Evolutionary conservation across 2,888 invertebrate genomes (phyloP), one percentile per base, ranked within the genome.

Genomic region (Tipula vernalis): DNA sequence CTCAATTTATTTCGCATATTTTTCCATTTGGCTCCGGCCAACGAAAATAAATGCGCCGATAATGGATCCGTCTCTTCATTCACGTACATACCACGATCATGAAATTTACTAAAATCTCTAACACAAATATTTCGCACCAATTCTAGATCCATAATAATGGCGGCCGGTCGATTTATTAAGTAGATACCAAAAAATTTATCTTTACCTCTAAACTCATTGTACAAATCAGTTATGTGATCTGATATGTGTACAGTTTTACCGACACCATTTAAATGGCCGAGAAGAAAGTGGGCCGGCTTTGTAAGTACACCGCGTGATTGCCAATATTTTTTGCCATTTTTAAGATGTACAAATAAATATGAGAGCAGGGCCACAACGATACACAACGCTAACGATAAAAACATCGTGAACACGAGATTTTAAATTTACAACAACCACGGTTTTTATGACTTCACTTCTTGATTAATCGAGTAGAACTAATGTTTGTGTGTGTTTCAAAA

Each of bases 151-250:
- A 10, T 41, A 0, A 91, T 86, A 0, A 89, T 88, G 0, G 88
- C 89, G 0, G 89, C 89, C 0, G 88, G 88, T 28, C 90, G 42
- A 0, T 89, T 89, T 8, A 91, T 88, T 71, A 89, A 90, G 87
- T 89, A 89, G 3, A 91, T 90, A 0, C 89, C 90, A 87, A 90
- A 89, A 86, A 86, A 39, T 0, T 89, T 89, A 8, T 89, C 89
- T 13, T 87, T 88, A 0, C 88, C 88, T 87, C 89, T 90, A 87
- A 89, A 90, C 87, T 89, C 89, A 47, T 88, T 85, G 86, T 91
- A 91, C 87, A 89, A 89, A 0, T 89, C 87, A 2, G 88, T 88
- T 12, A 90, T 88, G 0, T 89, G 89, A 2, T 90, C 88, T 13
- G 88, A 87, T 0, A 89, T 44, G 5, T 89, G 86, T 2, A 28